Percentiles rank a stretch among this genome's conserved stretches.
phyloP scores from a whole-genome alignment of 2,113 vertebrate species.

The Lamprologus ornatipinnis region DNA sequence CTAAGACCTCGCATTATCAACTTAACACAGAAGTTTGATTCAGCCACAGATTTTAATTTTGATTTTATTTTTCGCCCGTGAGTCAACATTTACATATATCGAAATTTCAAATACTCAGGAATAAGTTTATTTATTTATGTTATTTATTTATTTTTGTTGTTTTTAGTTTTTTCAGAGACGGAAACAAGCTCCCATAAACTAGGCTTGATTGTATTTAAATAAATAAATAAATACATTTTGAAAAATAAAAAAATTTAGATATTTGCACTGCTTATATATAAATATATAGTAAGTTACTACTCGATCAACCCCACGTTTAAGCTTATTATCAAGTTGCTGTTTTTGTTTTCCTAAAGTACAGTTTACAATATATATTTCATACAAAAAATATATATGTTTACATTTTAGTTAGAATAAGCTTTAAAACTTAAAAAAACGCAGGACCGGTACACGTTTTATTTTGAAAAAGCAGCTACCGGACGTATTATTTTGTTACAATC shows the following conservation, averaged over 20 bases:
- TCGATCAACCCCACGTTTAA: not conserved
- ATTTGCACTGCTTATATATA: not conserved
- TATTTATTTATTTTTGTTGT: not conserved
- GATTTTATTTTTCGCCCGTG: not conserved
- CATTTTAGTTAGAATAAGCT: not conserved
- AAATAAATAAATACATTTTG: not conserved
- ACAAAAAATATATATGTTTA: not conserved
- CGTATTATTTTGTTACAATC: slow-evolving; percentile 4
- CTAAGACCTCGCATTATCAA: not conserved
- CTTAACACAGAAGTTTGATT: not conserved
- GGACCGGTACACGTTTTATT: not conserved
- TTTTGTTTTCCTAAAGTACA: not conserved
- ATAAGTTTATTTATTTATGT: not conserved
- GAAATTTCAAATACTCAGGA: not conserved
- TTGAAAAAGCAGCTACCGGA: slow-evolving; percentile 16
- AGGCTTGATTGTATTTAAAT: not conserved
- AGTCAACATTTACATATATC: not conserved
- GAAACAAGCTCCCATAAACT: not conserved
- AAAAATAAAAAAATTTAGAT: not conserved
- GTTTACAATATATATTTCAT: not conserved
- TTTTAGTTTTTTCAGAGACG: not conserved
- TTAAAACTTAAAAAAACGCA: not conserved
- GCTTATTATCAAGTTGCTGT: not conserved
- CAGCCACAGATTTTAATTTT: not conserved
- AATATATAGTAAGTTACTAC: not conserved